These are phyloP conservation scores for Carassius auratus DNA, from an alignment of 2,113 vertebrate genomes.

Conservation along the genomic window DNA sequence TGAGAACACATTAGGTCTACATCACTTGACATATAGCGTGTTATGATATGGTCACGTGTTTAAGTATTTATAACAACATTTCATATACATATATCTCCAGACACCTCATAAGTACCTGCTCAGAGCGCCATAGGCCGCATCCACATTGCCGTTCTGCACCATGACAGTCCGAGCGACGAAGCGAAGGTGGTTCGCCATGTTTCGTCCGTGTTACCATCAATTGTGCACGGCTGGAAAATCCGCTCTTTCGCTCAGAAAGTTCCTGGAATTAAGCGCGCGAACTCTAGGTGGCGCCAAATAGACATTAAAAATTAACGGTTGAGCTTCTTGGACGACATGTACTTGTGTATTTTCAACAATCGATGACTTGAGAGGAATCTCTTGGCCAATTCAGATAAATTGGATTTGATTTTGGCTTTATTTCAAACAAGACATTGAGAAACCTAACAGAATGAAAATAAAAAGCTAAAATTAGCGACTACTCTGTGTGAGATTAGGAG, in stretches of 20 bases:
- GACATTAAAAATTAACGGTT: not conserved
- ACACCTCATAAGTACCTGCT: constrained; percentile 73
- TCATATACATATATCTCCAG: not conserved
- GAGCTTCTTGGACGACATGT: not conserved
- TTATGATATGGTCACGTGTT: not conserved
- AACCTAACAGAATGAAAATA: not conserved
- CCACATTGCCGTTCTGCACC: constrained; percentile 84
- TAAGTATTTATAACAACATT: not conserved
- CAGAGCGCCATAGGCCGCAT: constrained; percentile 80
- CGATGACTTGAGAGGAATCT: not conserved
- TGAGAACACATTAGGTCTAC: not conserved
- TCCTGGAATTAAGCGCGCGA: not conserved
- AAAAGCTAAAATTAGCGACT: not conserved
- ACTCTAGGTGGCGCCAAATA: constrained; percentile 29
- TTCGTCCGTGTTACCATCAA: not conserved
- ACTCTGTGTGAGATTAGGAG: not conserved
- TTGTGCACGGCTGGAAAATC: constrained; percentile 56
- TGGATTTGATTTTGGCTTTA: not conserved
- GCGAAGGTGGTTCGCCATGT: constrained; percentile 87
- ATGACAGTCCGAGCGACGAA: constrained; percentile 90
- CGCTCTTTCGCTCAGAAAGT: not conserved
- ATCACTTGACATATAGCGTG: not conserved
- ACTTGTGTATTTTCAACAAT: not conserved
- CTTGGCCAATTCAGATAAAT: not conserved
- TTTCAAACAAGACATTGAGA: not conserved